Conservation (phyloP, 2,113 vertebrate genomes). For the Laticauda laticaudata region DNA sequence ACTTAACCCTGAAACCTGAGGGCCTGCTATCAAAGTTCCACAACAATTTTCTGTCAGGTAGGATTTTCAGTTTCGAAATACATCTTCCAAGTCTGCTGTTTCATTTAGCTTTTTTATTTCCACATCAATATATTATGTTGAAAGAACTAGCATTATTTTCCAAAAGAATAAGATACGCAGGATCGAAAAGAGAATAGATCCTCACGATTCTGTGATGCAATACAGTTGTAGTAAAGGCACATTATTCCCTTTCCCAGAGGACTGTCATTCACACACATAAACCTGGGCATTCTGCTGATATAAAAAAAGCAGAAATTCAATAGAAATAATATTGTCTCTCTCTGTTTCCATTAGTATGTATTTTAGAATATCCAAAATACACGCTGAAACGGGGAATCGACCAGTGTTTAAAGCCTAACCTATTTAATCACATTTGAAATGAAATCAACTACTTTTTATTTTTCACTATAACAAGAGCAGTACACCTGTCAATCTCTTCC, state of each 20-base stretch:
- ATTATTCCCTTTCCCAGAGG: not conserved
- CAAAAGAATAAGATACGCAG: not conserved
- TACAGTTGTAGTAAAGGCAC: not conserved
- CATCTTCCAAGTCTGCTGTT: not conserved
- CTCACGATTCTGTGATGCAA: not conserved
- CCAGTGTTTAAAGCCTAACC: not conserved
- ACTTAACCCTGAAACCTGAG: not conserved
- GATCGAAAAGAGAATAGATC: not conserved
- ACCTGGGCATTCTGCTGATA: not conserved
- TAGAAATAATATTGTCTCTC: not conserved
- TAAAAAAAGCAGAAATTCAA: not conserved
- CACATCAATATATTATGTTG: not conserved
- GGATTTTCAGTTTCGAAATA: not conserved
- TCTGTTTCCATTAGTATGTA: not conserved
- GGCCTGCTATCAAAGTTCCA: constrained; percentile 4
- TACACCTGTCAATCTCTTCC: not conserved
- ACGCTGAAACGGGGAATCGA: not conserved
- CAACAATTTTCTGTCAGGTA: constrained; percentile 10
- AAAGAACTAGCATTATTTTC: not conserved
- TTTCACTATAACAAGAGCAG: not conserved
- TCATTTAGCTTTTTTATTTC: not conserved
- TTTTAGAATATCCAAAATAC: not conserved
- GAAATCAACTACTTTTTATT: not conserved
- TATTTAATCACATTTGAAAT: not conserved
- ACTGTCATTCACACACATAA: not conserved